These are phyloP conservation scores for Nemopilema nomurai DNA, from an alignment of 30 jellyfish, hydroid and myxozoan species.

Conservation along the genomic window DNA sequence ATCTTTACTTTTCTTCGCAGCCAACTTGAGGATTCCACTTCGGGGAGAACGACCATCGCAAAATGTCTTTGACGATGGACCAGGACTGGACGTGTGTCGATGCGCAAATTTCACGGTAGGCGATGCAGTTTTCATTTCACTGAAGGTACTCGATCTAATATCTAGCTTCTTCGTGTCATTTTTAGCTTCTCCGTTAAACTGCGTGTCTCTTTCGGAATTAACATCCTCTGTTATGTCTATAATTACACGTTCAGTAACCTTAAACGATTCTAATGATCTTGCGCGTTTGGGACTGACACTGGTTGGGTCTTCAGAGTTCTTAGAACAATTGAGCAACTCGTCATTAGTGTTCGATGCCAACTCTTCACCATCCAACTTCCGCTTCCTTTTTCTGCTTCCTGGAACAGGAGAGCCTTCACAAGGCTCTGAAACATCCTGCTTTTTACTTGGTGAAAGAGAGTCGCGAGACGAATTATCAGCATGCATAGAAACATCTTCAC, in stretches of 20 bases:
- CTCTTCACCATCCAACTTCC: neutral
- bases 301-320: neutral
- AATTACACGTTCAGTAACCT: neutral
- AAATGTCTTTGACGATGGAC: neutral
- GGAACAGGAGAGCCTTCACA: neutral
- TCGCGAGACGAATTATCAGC: neutral
- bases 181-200: neutral
- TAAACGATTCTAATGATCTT: neutral
- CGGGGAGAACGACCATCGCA: neutral
- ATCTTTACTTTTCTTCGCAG: neutral
- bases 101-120: neutral
- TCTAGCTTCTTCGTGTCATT: neutral
- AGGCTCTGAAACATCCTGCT: neutral
- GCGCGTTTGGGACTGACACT: too few relatives aligned
- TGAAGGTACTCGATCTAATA: neutral
- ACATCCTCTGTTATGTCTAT: neutral
- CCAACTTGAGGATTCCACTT: neutral
- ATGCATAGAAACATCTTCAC: neutral
- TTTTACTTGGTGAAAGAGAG: neutral
- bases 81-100: neutral
- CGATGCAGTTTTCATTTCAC: neutral
- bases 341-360: neutral
- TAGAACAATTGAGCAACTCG: neutral
- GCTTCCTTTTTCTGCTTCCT: neutral
- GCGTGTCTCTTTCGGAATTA: neutral